Evolutionary conservation across 1,140 invertebrate species (phyloP), one percentile per base, ranked within the genome.

Genomic region (Diachasma alloeum): DNA sequence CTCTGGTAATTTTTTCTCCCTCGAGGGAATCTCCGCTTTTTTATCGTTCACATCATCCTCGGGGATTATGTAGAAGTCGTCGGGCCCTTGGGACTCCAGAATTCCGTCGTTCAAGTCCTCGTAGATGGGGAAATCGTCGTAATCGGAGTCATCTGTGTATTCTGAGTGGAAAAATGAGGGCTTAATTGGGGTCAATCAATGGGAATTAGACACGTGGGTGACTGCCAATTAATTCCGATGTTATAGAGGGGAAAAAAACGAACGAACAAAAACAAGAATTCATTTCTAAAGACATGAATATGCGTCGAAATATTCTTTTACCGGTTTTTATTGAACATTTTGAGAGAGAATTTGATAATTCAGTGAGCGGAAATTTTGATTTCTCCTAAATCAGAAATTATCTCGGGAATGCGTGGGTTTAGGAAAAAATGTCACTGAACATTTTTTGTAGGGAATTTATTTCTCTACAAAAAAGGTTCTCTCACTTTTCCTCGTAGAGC

Each of bases 91-190:
- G 68, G n/a, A 13, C 79, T 72, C 44, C 3, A 4, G 68, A 0
- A 56, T 71, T 46, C 72, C 37, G 22, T 70, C 67, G 31, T 79
- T 68, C 42, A 81, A 72, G 48, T 86, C 82, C 44, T 86, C 80
- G 36, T 86, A 83, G 70, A 83, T 81, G 71, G 83, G 81, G 56
- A 83, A 78, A 68, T 86, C 79, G 15, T 81, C 76, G 44, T 85
- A 85, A 24, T 87, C 85, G 6, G 83, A 80, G 53, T 87, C 86
- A 68, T 84, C 82, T 0, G 74, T 81, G 69, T 86, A 83, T 17
- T 85, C 85, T 87, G 75, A 5, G 68, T 44, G 6, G 9, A 59
- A 63, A n/a, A 22, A 71, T 10, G 22, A 42, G 8, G 13, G 69
- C 8, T 44, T 44, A 71, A 46, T 44, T 26, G 69, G 42, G 42